phyloP scores from a whole-genome alignment of 1,140 invertebrate genomes.

The Hylyphantes graminicola region DNA sequence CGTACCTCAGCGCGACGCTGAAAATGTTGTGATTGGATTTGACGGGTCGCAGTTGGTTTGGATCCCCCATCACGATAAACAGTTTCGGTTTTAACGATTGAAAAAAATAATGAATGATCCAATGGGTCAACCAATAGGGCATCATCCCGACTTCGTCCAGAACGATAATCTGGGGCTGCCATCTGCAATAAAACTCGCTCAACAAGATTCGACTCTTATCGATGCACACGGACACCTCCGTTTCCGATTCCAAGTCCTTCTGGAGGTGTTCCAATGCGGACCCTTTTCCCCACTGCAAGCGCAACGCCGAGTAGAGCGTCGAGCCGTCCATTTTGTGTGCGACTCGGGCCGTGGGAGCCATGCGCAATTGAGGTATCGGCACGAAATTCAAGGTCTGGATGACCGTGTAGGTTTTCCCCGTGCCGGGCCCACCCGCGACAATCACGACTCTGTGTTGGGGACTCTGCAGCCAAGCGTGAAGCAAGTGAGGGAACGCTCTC shows the following conservation, averaged over 20 bases:
- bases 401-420: constrained; percentile 9
- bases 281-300: neutral
- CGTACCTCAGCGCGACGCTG: neutral
- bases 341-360: neutral
- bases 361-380: neutral
- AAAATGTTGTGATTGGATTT: neutral
- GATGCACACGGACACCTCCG: neutral
- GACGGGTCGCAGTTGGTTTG: neutral
- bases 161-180: neutral
- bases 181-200: neutral
- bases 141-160: constrained; percentile 38
- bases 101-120: constrained; percentile 12
- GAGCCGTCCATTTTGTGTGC: neutral
- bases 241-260: neutral
- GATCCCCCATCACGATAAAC: neutral
- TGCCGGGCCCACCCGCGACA: neutral
- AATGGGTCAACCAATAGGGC: neutral
- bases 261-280: neutral
- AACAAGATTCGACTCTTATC: neutral
- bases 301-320: constrained; percentile 8
- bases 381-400: neutral
- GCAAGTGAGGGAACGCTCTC: neutral
- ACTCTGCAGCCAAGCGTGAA: neutral
- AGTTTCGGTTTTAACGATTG: neutral
- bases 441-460: neutral